A percentile compares a stretch with the other conserved stretches of the same genome.
These are phyloP conservation scores for Apis florea DNA, from an alignment of 1,140 invertebrate genomes.

Conservation along the genomic window DNA sequence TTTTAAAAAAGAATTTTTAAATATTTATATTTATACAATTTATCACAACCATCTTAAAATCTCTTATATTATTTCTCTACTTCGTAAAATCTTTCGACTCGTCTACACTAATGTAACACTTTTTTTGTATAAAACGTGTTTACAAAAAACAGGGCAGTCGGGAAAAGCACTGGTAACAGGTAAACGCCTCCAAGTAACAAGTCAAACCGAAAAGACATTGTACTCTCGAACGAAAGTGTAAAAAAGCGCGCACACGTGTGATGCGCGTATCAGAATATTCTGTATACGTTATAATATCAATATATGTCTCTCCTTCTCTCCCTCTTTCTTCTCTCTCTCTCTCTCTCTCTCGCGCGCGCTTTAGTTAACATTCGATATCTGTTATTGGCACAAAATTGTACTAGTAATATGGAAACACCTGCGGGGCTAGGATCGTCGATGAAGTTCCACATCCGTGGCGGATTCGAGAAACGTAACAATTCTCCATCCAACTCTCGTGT, in stretches of 20 bases:
- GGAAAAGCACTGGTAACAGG: not conserved
- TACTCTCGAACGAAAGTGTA: slow-evolving; percentile 35
- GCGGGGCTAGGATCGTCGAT: slow-evolving; percentile 46
- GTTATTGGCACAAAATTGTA: slow-evolving; percentile 80
- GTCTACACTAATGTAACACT: slow-evolving; percentile 1
- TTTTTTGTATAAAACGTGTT: slow-evolving; percentile 11
- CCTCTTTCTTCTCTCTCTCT: not conserved
- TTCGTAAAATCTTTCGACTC: not conserved
- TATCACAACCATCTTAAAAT: not conserved
- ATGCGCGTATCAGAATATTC: slow-evolving; percentile 46
- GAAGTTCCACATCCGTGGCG: slow-evolving; percentile 15
- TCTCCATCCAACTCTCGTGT: not conserved
- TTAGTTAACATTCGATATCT: slow-evolving; percentile 73
- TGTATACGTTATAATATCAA: slow-evolving; percentile 29
- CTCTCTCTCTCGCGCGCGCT: slow-evolving; percentile 28
- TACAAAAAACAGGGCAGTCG: not conserved
- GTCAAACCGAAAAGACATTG: slow-evolving; percentile 47
- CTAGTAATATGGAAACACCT: slow-evolving; percentile 73
- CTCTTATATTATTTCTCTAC: not conserved
- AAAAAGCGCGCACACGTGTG: not conserved
- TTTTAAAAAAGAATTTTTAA: not conserved
- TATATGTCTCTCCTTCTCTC: not conserved
- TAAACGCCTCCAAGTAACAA: not conserved
- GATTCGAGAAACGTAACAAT: not conserved
- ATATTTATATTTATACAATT: not conserved